Percentiles rank a stretch among this genome's conserved stretches.
These are phyloP conservation scores for Centroberyx gerrardi DNA, from an alignment of 2,797 vertebrate genomes.

Conservation along the genomic window DNA sequence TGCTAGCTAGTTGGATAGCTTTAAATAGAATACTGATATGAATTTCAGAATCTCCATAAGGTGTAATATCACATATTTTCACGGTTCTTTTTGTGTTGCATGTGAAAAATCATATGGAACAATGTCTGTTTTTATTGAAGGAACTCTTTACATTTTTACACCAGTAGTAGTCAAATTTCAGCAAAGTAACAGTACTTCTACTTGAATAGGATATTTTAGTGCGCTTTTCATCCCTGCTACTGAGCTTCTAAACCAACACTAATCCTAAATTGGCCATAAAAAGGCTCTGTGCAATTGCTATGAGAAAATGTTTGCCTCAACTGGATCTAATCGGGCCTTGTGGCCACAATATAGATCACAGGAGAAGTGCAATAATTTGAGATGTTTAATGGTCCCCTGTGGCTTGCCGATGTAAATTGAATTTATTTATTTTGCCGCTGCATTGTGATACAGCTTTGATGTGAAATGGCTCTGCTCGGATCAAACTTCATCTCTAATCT, in stretches of 20 bases:
- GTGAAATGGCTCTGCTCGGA: conserved; percentile 13
- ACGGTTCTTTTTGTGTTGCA: no score
- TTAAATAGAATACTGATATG: no score
- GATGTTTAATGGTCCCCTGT: conserved; percentile 49
- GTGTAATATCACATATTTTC: no score
- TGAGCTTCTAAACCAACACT: conserved; percentile 28
- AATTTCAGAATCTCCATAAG: not conserved
- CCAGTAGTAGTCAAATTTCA: not conserved
- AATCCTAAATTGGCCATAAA: conserved; percentile 23
- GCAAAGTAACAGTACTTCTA: not conserved
- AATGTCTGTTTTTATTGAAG: no score
- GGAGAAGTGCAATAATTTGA: conserved; percentile 38
- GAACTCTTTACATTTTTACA: no score
- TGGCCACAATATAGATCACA: conserved; percentile 41
- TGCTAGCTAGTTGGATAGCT: no score
- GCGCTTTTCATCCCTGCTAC: conserved; percentile 15
- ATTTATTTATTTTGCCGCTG: conserved; percentile 51
- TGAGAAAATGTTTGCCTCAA: conserved; percentile 26
- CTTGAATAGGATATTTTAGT: not conserved
- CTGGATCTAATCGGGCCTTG: conserved; percentile 45
- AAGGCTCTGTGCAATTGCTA: conserved; percentile 6
- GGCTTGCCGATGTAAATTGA: conserved; percentile 51
- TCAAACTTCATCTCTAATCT: conserved; percentile 60
- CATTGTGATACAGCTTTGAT: conserved; percentile 49
- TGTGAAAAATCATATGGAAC: no score